These are phyloP conservation scores for Agrotis ipsilon DNA, from an alignment of 2,888 invertebrate genomes.

Conservation along the genomic window DNA sequence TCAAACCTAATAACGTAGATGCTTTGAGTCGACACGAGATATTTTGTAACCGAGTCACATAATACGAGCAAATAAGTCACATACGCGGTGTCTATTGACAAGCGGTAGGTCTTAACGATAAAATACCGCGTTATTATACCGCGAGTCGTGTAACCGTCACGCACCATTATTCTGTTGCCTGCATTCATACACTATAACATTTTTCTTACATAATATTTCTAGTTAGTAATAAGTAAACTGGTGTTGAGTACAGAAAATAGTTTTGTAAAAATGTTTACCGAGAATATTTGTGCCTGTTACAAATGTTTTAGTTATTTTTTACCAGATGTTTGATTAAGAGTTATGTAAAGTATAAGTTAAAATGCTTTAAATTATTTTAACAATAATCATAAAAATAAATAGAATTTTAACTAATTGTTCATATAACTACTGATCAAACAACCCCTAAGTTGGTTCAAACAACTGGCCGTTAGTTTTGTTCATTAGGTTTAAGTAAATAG, in stretches of 20 bases:
- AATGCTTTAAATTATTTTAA: no score
- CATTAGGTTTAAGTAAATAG: background rate
- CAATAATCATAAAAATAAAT: no score
- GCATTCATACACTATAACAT: conserved; percentile 20
- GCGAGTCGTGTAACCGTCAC: conserved; percentile 50
- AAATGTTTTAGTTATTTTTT: background rate
- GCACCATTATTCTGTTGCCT: conserved; percentile 41
- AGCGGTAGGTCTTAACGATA: conserved; percentile 65
- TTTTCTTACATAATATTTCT: conserved; percentile 16
- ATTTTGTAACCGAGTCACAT: conserved; percentile 64
- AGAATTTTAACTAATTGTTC: no score
- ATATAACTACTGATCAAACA: no score
- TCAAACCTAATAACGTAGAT: conserved; percentile 38
- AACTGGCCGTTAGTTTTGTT: background rate
- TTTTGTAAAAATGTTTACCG: background rate
- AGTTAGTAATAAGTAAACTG: conserved; percentile 5
- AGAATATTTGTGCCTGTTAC: no score
- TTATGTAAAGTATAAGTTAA: no score
- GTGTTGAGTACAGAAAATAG: background rate
- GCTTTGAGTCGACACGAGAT: conserved; percentile 42
- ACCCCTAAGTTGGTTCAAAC: background rate
- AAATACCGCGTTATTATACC: conserved; percentile 64
- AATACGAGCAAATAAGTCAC: conserved; percentile 65
- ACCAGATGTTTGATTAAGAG: no score
- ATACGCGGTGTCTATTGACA: conserved; percentile 65